Evolutionary conservation across 1,140 invertebrate species (phyloP).

Genomic region (Cotesia chilonis): DNA sequence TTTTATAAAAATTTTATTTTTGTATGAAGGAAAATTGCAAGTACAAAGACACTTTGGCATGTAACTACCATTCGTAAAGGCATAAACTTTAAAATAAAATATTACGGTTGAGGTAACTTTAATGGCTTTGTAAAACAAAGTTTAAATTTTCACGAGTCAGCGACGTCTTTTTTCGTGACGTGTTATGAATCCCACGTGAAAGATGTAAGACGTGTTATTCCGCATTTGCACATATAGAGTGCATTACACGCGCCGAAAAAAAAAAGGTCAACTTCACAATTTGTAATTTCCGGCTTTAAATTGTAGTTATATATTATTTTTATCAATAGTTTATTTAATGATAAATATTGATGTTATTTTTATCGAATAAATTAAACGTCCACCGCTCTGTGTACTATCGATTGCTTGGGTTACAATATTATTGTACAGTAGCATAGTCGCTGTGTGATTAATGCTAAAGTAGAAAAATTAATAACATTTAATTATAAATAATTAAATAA

Average conservation of each 20-base stretch:
- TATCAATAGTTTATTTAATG: no score
- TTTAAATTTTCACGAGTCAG: conserved; percentile 9
- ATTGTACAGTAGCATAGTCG: no score
- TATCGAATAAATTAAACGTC: no score
- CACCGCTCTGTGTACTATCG: background rate
- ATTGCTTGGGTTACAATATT: no score
- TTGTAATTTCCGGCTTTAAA: background rate
- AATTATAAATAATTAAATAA: background rate
- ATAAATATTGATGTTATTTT: no score
- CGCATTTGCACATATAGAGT: background rate
- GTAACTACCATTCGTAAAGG: conserved; percentile 10
- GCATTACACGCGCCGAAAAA: background rate
- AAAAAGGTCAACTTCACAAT: background rate
- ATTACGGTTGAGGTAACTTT: conserved; percentile 38
- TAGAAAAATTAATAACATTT: background rate
- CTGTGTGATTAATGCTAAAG: background rate
- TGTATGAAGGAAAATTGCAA: no score
- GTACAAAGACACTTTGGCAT: no score
- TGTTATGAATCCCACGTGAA: conserved; percentile 6
- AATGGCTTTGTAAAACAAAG: conserved; percentile 33
- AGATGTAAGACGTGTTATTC: conserved; percentile 10
- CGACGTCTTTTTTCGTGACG: conserved; percentile 4
- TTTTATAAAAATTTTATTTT: no score
- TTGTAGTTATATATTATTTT: no score
- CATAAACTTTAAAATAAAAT: background rate